Conservation (phyloP, 2,113 vertebrate species). For the Callorhinus ursinus region DNA sequence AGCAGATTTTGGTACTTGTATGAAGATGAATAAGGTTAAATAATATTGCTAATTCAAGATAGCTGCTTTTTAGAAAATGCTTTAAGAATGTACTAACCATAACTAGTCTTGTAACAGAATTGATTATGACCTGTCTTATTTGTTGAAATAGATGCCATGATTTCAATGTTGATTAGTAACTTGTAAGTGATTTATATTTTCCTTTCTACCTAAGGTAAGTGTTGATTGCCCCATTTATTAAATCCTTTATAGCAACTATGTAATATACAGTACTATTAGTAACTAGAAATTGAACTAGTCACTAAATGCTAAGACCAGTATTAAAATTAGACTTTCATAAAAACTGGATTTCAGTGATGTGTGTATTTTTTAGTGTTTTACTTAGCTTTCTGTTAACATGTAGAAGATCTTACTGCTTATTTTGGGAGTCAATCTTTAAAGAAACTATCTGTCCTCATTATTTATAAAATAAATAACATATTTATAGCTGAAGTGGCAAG, state of each 20-base stretch:
- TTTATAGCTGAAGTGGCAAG: background rate
- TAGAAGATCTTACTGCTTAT: background rate
- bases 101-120: slow-evolving; percentile 27
- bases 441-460: background rate
- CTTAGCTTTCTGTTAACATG: slow-evolving; percentile 9
- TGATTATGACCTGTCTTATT: slow-evolving; percentile 17
- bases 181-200: slow-evolving; percentile 58
- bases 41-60: slow-evolving; percentile 67
- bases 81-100: slow-evolving; percentile 53
- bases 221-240: slow-evolving; percentile 60
- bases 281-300: slow-evolving; percentile 61
- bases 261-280: slow-evolving; percentile 41
- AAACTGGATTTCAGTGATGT: slow-evolving; percentile 34
- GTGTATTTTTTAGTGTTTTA: slow-evolving; percentile 49
- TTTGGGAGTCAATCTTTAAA: slow-evolving; percentile 40
- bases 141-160: slow-evolving; percentile 62
- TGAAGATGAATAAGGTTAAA: slow-evolving; percentile 99
- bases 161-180: slow-evolving; percentile 58
- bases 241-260: slow-evolving; percentile 50
- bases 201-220: slow-evolving; percentile 52
- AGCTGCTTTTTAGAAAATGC: slow-evolving; percentile 35
- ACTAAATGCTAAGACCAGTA: slow-evolving; percentile 23
- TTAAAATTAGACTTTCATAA: slow-evolving; percentile 63
- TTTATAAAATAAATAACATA: slow-evolving; percentile 9
- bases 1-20: slow-evolving; percentile 99